Conservation (phyloP, 23 tunicate species). For the Ciona savignyi region DNA sequence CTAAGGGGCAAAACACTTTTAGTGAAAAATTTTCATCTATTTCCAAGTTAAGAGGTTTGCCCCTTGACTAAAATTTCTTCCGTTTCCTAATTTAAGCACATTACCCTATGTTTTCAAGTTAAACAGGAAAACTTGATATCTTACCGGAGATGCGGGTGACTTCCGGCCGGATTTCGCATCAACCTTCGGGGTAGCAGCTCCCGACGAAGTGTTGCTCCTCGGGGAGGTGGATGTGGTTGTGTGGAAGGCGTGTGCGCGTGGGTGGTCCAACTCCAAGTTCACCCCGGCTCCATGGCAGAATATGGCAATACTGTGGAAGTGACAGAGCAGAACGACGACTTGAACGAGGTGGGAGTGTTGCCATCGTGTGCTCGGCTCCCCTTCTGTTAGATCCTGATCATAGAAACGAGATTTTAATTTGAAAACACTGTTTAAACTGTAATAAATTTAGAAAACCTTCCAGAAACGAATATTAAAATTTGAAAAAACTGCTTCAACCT, state of each 20-base stretch:
- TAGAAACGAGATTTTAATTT: no score
- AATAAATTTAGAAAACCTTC: no score
- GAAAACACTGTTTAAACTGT: no score
- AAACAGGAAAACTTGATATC: no score
- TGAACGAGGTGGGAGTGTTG: slow-evolving; percentile 69
- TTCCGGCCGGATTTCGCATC: background rate
- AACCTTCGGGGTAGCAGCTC: slow-evolving; percentile 4
- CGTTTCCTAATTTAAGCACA: no score
- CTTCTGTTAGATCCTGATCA: slow-evolving; percentile 23
- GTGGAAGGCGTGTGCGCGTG: slow-evolving; percentile 18
- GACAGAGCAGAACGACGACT: slow-evolving; percentile 77
- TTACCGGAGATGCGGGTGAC: background rate
- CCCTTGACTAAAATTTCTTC: no score
- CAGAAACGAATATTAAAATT: no score
- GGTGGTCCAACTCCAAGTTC: slow-evolving; percentile 72
- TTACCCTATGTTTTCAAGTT: no score
- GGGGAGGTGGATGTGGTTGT: background rate
- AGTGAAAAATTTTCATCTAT: no score
- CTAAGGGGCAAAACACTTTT: no score
- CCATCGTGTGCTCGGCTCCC: slow-evolving; percentile 26
- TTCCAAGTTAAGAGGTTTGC: no score
- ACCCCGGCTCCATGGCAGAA: slow-evolving; percentile 89
- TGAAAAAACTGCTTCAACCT: no score
- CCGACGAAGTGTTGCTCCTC: slow-evolving; percentile 14
- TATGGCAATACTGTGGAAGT: slow-evolving; percentile 72